Percentiles rank a stretch among this genome's conserved stretches.
Evolutionary conservation across 2,888 invertebrate species (phyloP).

Genomic region (Platypus cylindrus): DNA sequence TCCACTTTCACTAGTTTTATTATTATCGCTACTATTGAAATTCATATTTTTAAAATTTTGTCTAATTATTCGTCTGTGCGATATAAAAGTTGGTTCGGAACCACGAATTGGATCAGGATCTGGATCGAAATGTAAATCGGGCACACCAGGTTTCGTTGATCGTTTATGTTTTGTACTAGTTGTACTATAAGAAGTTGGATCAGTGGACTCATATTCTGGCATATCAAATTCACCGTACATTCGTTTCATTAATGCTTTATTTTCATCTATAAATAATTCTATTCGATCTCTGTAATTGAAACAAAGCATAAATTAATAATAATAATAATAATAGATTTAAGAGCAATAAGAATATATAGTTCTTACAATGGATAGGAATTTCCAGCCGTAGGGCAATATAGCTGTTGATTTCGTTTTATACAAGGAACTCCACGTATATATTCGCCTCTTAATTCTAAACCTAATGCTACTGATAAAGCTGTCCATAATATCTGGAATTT

Average conservation of each 20-base stretch:
- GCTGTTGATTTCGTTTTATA: constrained; percentile 77
- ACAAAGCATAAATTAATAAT: constrained; percentile 22
- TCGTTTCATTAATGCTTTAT: constrained; percentile 82
- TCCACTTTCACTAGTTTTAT: constrained; percentile 41
- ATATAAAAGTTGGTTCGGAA: constrained; percentile 31
- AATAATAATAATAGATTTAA: neutral
- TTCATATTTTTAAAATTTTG: constrained; percentile 36
- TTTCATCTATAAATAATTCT: constrained; percentile 85
- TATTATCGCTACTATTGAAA: constrained; percentile 29
- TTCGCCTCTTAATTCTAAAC: constrained; percentile 77
- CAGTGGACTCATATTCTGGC: constrained; percentile 29
- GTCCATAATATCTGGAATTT: constrained; percentile 75
- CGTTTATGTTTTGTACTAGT: constrained; percentile 16
- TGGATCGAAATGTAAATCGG: constrained; percentile 44
- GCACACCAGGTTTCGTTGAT: constrained; percentile 39
- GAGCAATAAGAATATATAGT: constrained; percentile 5
- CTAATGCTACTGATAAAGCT: constrained; percentile 73
- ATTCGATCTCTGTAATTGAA: constrained; percentile 61
- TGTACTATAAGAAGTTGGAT: constrained; percentile 37
- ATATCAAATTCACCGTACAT: constrained; percentile 87
- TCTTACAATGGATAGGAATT: constrained; percentile 84
- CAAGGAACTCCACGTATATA: constrained; percentile 81
- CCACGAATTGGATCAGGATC: constrained; percentile 33
- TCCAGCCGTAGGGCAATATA: constrained; percentile 85
- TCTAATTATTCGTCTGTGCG: constrained; percentile 42